Evolutionary conservation across 2,113 vertebrate species (phyloP).

Genomic region (Cyprinus carpio): DNA sequence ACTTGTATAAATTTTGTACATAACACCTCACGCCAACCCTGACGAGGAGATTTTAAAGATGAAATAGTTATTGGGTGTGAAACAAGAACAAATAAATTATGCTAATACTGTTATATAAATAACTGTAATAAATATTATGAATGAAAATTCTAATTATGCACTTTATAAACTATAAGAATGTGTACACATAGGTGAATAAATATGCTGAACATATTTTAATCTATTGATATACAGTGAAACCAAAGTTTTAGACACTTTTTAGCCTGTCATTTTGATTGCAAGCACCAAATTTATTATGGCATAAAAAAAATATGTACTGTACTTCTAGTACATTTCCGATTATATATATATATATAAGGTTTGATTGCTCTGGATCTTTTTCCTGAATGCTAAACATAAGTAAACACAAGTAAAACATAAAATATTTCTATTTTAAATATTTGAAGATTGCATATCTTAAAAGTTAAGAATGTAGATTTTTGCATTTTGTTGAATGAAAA

Average conservation of each 20-base stretch:
- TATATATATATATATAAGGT: not conserved
- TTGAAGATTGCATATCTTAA: not conserved
- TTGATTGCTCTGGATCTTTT: not conserved
- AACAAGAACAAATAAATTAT: slow-evolving; percentile 52
- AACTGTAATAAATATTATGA: slow-evolving; percentile 62
- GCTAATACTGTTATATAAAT: slow-evolving; percentile 57
- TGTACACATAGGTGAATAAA: slow-evolving; percentile 59
- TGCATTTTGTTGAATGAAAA: slow-evolving; percentile 1
- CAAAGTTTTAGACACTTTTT: slow-evolving; percentile 51
- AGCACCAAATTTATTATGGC: not conserved
- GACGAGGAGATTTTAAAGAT: slow-evolving; percentile 57
- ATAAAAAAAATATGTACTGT: not conserved
- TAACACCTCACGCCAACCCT: slow-evolving; percentile 65
- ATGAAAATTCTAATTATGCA: slow-evolving; percentile 76
- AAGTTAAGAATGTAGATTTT: not conserved
- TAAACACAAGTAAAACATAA: not conserved
- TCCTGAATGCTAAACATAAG: not conserved
- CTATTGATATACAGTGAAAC: slow-evolving; percentile 62
- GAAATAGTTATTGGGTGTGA: slow-evolving; percentile 24
- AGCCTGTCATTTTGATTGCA: slow-evolving; percentile 11
- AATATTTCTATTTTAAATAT: not conserved
- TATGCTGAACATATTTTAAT: slow-evolving; percentile 57
- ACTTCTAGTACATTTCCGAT: not conserved
- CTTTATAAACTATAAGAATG: slow-evolving; percentile 74
- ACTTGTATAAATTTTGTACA: slow-evolving; percentile 81